These are phyloP conservation scores for Rhopilema esculentum DNA, from an alignment of 30 jellyfish, hydroid and myxozoan species.

Conservation along the genomic window DNA sequence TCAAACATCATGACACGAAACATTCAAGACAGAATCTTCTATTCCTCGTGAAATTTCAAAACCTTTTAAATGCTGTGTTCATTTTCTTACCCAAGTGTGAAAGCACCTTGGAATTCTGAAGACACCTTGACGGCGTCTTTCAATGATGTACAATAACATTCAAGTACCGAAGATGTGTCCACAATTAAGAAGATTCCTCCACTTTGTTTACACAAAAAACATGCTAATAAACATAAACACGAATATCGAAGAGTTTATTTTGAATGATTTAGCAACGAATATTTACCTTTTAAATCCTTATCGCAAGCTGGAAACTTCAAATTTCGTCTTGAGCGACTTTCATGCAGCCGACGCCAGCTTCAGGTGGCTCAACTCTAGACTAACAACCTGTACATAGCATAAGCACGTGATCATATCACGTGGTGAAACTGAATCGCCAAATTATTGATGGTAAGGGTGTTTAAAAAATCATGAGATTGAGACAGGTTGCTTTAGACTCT, in stretches of 20 bases:
- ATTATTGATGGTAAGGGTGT: slow-evolving; percentile 7
- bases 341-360: slow-evolving; percentile 23
- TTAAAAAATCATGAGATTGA: slow-evolving; percentile 38
- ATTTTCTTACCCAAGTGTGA: not conserved
- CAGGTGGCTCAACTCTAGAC: slow-evolving; percentile 19
- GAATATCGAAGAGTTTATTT: not conserved
- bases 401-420: slow-evolving; percentile 65
- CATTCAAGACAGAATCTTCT: no score
- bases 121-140: not conserved
- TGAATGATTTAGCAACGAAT: not conserved
- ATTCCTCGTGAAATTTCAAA: not conserved
- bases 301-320: not conserved
- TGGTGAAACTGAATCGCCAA: slow-evolving; percentile 43
- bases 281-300: not conserved
- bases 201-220: not conserved
- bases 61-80: not conserved
- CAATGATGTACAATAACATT: not conserved
- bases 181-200: not conserved
- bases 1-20: not conserved
- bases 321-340: slow-evolving; percentile 14
- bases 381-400: slow-evolving; percentile 67
- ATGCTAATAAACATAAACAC: not conserved
- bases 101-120: not conserved
- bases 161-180: not conserved
- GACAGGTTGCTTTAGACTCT: slow-evolving; percentile 23